A percentile compares a stretch with the other conserved stretches of the same genome.
These are phyloP conservation scores for Heliopora coerulea DNA, from an alignment of 92 coral and sea anemone genomes.

Conservation along the genomic window DNA sequence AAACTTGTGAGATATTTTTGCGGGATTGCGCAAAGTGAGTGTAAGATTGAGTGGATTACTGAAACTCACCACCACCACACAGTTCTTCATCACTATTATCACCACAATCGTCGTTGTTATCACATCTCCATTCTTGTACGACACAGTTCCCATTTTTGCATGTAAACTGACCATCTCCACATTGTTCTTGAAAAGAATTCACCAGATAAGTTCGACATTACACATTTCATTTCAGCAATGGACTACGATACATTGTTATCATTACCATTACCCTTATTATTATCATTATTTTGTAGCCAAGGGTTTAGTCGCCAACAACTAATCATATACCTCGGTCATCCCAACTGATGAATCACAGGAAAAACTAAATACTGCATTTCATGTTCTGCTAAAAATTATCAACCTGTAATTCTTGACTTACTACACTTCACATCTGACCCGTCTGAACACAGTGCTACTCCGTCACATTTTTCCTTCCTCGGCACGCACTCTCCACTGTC, in stretches of 20 bases:
- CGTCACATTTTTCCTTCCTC: constrained; percentile 3
- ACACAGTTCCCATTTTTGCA: constrained; percentile 59
- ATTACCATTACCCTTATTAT: no score
- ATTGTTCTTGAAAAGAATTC: neutral
- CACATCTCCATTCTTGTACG: constrained; percentile 57
- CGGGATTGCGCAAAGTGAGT: no score
- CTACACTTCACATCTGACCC: constrained; percentile 19
- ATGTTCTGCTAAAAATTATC: no score
- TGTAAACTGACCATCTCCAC: constrained; percentile 42
- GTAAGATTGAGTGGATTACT: no score
- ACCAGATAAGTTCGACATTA: neutral
- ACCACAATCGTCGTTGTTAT: constrained; percentile 58
- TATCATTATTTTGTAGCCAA: no score
- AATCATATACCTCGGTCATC: no score
- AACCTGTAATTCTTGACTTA: no score
- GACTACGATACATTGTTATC: no score
- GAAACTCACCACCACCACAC: constrained; percentile 13
- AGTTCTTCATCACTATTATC: constrained; percentile 53
- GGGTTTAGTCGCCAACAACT: no score
- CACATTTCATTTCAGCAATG: neutral
- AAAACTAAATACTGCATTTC: no score
- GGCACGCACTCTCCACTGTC: constrained; percentile 21
- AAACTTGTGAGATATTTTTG: no score
- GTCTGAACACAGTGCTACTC: constrained; percentile 7
- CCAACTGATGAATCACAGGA: no score